These are phyloP conservation scores for Microtus pennsylvanicus DNA, from an alignment of 2,113 vertebrate genomes.

Conservation along the genomic window DNA sequence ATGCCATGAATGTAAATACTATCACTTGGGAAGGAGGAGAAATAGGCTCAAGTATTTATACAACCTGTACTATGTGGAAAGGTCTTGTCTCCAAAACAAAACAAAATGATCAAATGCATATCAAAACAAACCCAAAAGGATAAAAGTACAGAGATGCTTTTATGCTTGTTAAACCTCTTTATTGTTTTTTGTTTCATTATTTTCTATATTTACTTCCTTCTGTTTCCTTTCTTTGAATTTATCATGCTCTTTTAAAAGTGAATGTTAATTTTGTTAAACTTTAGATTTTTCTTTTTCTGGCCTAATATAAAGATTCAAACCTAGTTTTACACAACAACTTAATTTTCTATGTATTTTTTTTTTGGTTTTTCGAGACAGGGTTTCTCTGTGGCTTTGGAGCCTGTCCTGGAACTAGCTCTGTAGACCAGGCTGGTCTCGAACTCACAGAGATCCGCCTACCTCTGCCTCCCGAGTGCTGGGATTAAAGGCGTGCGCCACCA, in stretches of 20 bases:
- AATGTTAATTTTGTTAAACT: conserved; percentile 37
- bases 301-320: conserved; percentile 2
- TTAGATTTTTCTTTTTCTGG: neutral
- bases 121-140: neutral
- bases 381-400: no score
- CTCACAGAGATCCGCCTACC: no score
- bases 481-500: no score
- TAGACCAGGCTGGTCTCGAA: no score
- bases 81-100: neutral
- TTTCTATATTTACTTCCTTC: neutral
- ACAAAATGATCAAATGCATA: neutral
- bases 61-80: neutral
- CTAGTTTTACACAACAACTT: neutral
- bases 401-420: no score
- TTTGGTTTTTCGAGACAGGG: no score
- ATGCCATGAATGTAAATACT: neutral
- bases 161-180: neutral
- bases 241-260: neutral
- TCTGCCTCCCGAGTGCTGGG: no score
- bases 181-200: conserved; percentile 34
- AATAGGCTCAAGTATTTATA: conserved; percentile 10
- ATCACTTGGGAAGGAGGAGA: conserved; percentile 24
- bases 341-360: conserved; percentile 19
- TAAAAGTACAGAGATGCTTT: neutral
- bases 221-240: conserved; percentile 15